A percentile compares a stretch with the other conserved stretches of the same genome.
These are phyloP conservation scores for Ophioderma brevispina DNA, from an alignment of 35 echinoderm and acorn worm species.

Conservation along the genomic window DNA sequence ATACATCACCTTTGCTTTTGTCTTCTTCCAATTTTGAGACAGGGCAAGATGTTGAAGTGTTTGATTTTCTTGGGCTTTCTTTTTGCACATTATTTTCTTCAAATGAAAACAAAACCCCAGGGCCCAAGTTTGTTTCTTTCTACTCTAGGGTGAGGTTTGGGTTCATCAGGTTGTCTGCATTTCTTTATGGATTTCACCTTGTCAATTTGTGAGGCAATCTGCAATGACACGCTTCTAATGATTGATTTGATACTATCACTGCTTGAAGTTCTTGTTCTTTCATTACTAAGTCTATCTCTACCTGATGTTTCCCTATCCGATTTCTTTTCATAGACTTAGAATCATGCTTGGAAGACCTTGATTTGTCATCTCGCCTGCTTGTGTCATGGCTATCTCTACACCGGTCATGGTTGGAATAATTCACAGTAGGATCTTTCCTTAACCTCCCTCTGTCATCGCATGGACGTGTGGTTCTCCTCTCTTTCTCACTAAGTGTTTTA, in stretches of 20 bases:
- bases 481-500: no score
- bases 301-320: no score
- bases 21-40: not conserved
- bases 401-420: no score
- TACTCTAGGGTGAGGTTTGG: not conserved
- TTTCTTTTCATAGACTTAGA: no score
- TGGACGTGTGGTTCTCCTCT: no score
- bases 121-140: not conserved
- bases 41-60: not conserved
- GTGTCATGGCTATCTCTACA: no score
- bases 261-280: not conserved
- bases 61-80: not conserved
- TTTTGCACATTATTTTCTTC: not conserved
- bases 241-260: not conserved
- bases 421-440: no score
- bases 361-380: no score
- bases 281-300: not conserved
- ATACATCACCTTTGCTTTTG: not conserved
- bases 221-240: not conserved
- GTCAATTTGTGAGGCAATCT: not conserved
- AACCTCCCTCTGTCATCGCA: no score
- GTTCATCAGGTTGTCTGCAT: not conserved
- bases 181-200: not conserved
- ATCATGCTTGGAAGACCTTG: no score
- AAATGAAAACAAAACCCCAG: not conserved